Evolutionary conservation across 2,113 vertebrate genomes (phyloP), one percentile per base, ranked within the genome.

Genomic region (Menidia beryllina): DNA sequence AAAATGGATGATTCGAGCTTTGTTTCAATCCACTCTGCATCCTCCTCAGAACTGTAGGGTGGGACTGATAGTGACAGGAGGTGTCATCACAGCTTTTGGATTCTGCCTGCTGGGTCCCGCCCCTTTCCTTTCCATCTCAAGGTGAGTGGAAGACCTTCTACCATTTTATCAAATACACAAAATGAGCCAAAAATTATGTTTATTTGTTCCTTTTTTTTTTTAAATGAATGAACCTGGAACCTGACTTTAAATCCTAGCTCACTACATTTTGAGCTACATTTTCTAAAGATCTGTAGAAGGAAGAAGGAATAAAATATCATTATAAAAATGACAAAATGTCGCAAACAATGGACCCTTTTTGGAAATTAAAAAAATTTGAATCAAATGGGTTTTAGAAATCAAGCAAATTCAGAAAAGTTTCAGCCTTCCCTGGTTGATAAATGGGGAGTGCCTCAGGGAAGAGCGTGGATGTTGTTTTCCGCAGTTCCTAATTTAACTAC

Each of bases 101-200:
- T 95, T 96, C 89, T 91, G 94, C 61, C 63, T 99, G 0, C 89
- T 98, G 10, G 97, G 97, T 63, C 97, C 97, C 15, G 84, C 86
- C 25, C 96, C 97, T 6, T 25, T 98, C 64, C 87, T 99, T 53
- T 89, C 95, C 73, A 93, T 98, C 67, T 83, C 91, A 51, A 95
- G 94, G 97, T 98, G 84, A 77, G 65, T 21, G 11, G 60, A n/a
- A n/a, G 17, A 45, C 6, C 5, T n/a, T 45, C 19, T 34, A 34
- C 30, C 30, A 27, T 56, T n/a, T 25, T 41, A 19, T 25, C 2
- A 26, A 3, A n/a, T 45, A 19, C 39, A n/a, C 27, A n/a, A n/a
- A n/a, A n/a, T n/a, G n/a, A n/a, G n/a, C n/a, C n/a, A n/a, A n/a
- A n/a, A n/a, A n/a, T n/a, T n/a, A n/a, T n/a, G n/a, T n/a, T 56